Evolutionary conservation across 2,113 vertebrate genomes (phyloP).

Genomic region (Chinchilla lanigera): DNA sequence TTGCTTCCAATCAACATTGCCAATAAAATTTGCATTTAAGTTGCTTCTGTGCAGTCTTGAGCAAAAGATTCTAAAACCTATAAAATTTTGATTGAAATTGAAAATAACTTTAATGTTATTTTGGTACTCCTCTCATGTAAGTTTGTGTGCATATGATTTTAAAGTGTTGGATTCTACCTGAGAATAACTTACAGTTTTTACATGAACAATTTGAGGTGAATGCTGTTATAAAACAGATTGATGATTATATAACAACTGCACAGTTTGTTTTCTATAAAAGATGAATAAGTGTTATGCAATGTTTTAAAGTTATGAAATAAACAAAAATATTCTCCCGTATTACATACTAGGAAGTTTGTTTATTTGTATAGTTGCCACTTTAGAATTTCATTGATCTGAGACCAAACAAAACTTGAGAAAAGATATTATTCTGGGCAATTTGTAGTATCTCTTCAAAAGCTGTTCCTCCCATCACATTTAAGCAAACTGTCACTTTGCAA

Average conservation of each 20-base stretch:
- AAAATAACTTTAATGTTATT: constrained; percentile 55
- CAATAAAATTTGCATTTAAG: constrained; percentile 70
- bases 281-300: constrained; percentile 38
- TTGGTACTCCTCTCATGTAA: neutral
- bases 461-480: constrained; percentile 50
- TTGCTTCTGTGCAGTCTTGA: constrained; percentile 29
- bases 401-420: constrained; percentile 2
- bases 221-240: neutral
- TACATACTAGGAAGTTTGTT: neutral
- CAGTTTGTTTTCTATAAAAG: neutral
- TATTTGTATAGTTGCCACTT: constrained; percentile 54
- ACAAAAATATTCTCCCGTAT: neutral
- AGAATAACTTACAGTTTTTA: constrained; percentile 33
- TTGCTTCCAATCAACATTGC: neutral
- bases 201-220: constrained; percentile 17
- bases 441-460: constrained; percentile 53
- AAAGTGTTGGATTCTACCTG: neutral
- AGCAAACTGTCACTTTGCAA: constrained; percentile 70
- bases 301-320: constrained; percentile 38
- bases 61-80: constrained; percentile 53
- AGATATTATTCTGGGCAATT: neutral
- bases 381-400: constrained; percentile 66
- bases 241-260: neutral
- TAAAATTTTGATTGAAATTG: constrained; percentile 72
- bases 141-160: neutral